A percentile compares a stretch with the other conserved stretches of the same genome.
Conservation (phyloP, 2,797 vertebrate genomes). For the Peromyscus melanophrys region DNA sequence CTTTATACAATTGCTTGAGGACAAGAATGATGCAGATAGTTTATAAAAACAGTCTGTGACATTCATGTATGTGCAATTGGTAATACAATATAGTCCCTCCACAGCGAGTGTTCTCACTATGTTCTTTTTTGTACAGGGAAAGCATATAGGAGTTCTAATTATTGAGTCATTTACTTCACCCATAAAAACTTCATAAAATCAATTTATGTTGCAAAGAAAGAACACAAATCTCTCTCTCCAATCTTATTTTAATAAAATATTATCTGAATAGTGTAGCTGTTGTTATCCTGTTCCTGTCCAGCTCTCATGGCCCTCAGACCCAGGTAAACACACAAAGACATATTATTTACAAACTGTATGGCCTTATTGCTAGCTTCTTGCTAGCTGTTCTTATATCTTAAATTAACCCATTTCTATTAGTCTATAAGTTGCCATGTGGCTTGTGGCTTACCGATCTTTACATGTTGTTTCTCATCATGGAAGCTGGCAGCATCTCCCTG, state of each 20-base stretch:
- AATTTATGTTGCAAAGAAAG: conserved; percentile 8
- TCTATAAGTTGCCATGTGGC: no score
- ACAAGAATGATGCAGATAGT: neutral
- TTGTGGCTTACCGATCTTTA: no score
- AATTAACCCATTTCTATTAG: no score
- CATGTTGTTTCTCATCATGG: no score
- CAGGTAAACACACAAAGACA: no score
- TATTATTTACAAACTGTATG: no score
- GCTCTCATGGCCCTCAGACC: no score
- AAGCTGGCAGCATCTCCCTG: no score
- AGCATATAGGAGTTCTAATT: neutral
- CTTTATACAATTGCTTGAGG: neutral
- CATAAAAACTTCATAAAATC: conserved; percentile 53
- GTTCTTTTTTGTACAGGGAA: neutral
- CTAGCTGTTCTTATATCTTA: no score
- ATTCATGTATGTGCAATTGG: neutral
- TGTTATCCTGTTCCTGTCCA: no score
- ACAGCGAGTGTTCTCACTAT: neutral
- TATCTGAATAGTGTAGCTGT: neutral
- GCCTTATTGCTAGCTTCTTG: no score
- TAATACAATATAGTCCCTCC: conserved; percentile 11
- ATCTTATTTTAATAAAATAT: conserved; percentile 47
- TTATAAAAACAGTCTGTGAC: conserved; percentile 26
- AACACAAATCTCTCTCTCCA: neutral
- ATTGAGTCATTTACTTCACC: conserved; percentile 36